Conservation (phyloP, 2,888 invertebrate species). For the Megalurothrips usitatus region DNA sequence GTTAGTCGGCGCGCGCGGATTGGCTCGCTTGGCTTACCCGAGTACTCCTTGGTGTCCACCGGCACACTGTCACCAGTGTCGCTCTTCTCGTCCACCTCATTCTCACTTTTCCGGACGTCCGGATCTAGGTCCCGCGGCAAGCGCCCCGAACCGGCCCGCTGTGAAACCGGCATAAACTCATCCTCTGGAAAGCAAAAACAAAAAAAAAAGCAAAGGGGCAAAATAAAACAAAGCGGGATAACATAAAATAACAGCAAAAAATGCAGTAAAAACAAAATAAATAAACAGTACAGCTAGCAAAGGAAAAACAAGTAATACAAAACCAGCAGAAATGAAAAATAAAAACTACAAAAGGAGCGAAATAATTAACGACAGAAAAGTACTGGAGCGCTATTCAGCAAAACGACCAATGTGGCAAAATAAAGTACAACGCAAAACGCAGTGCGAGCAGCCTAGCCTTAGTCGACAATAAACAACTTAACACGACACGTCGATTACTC, state of each 20-base stretch:
- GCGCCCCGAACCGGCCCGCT: not conserved
- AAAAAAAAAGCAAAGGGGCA: not conserved
- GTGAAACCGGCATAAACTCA: not conserved
- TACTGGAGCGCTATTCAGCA: no score
- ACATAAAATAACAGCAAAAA: not conserved
- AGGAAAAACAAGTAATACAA: no score
- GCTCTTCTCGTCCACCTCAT: not conserved
- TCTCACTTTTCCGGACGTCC: not conserved
- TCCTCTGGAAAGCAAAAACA: constrained; percentile 1
- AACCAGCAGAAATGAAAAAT: no score
- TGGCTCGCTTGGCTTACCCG: no score
- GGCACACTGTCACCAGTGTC: not conserved
- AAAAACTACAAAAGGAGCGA: no score
- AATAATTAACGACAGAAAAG: no score
- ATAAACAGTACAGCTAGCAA: no score
- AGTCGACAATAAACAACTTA: no score
- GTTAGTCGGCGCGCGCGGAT: not conserved
- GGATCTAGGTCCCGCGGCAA: constrained; percentile 1
- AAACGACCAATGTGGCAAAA: no score
- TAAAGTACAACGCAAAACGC: no score
- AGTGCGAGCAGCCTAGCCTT: no score
- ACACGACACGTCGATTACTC: no score
- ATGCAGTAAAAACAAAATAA: not conserved
- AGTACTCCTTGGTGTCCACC: not conserved
- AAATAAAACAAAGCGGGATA: not conserved